Evolutionary conservation across 2,888 invertebrate species (phyloP).

Genomic region (Carcina quercana): DNA sequence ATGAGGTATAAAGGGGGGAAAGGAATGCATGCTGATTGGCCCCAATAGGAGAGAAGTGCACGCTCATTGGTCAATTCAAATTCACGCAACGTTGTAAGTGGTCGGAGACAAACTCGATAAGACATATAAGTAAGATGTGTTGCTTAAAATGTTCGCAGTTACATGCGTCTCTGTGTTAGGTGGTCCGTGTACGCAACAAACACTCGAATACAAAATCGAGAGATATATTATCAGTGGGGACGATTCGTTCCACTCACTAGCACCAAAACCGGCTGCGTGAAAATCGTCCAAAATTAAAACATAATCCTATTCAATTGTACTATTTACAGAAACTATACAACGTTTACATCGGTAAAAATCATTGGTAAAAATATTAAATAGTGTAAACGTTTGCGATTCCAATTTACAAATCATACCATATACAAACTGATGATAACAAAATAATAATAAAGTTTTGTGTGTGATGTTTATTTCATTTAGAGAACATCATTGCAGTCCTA

Average conservation of each 20-base stretch:
- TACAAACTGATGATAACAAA: constrained; percentile 41
- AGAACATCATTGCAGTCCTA: constrained; percentile 16
- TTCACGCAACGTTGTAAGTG: too few species aligned
- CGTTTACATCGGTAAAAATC: constrained; percentile 38
- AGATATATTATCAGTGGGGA: neutral
- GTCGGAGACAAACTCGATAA: too few species aligned
- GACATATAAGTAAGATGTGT: too few species aligned
- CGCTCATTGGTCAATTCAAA: too few species aligned
- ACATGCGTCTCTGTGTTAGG: too few species aligned
- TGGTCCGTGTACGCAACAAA: too few species aligned
- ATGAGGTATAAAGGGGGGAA: too few species aligned
- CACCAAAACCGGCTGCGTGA: neutral
- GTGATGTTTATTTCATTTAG: constrained; percentile 27
- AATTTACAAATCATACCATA: constrained; percentile 40
- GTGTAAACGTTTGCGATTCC: constrained; percentile 30
- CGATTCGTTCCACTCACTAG: neutral
- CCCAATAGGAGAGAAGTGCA: too few species aligned
- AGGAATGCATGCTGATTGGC: too few species aligned
- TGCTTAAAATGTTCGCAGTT: too few species aligned
- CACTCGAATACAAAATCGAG: too few species aligned
- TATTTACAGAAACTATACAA: constrained; percentile 53
- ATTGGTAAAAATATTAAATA: constrained; percentile 48
- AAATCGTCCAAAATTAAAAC: constrained; percentile 9
- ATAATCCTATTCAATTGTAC: constrained; percentile 41
- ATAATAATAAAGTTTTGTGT: constrained; percentile 35